phyloP scores from a whole-genome alignment of 2,888 invertebrate species.

The Eucera pruinosa region DNA sequence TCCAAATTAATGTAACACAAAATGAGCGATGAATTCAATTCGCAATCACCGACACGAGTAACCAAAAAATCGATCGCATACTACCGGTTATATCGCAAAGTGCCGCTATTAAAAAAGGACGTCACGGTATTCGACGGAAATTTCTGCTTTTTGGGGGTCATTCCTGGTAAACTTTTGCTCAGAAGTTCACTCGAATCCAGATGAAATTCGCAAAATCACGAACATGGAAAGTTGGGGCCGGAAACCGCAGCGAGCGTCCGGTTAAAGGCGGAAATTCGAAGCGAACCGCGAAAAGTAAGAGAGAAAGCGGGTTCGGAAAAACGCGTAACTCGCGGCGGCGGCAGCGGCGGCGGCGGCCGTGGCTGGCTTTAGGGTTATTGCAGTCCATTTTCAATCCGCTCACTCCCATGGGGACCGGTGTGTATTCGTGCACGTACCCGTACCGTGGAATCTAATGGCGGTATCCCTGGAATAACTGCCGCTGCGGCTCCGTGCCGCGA shows the following conservation, averaged over 20 bases:
- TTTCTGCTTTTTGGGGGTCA: background rate
- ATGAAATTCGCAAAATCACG: slow-evolving; percentile 28
- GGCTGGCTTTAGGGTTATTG: slow-evolving; percentile 65
- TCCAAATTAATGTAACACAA: too few relatives aligned
- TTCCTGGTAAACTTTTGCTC: slow-evolving; percentile 26
- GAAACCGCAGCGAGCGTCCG: slow-evolving; percentile 50
- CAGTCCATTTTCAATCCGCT: slow-evolving; percentile 69
- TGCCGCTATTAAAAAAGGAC: too few relatives aligned
- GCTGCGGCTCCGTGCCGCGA: slow-evolving; percentile 44
- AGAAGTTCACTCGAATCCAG: slow-evolving; percentile 19
- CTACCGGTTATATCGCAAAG: too few relatives aligned
- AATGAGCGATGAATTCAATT: too few relatives aligned
- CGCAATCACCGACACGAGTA: too few relatives aligned
- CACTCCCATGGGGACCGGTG: slow-evolving; percentile 36
- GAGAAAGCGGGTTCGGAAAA: slow-evolving; percentile 48
- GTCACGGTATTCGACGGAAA: too few relatives aligned
- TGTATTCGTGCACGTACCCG: background rate
- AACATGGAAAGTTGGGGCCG: slow-evolving; percentile 39
- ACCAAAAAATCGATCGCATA: too few relatives aligned
- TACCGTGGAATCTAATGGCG: slow-evolving; percentile 58
- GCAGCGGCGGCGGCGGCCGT: too few relatives aligned
- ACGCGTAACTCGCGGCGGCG: slow-evolving; percentile 59
- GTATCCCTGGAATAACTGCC: slow-evolving; percentile 64
- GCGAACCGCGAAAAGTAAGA: slow-evolving; percentile 51
- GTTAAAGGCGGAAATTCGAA: slow-evolving; percentile 49